Evolutionary conservation across 2,113 vertebrate genomes (phyloP), one percentile per base, ranked within the genome.

Genomic region (Siniperca knerii): DNA sequence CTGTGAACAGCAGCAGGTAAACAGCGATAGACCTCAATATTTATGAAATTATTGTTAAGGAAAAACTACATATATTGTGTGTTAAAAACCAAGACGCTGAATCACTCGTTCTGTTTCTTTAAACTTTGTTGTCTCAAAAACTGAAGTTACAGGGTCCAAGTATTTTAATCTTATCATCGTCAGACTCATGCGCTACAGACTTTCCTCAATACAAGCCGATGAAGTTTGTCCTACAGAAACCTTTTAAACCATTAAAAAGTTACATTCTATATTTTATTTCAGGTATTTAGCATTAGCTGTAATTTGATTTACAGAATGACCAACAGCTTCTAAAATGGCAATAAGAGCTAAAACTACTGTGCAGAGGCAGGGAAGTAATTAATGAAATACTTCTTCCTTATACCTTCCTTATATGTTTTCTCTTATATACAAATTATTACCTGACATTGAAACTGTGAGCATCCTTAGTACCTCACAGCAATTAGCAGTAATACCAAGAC

Each of bases 1-100:
- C 50, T 90, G 90, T n/a, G 71, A 93, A 42, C 85, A 90, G 42
- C 85, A 90, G 44, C 82, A 94, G 93, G 94, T 95, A 81, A 82
- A 69, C 4, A 6, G 1, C 21, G 21, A 46, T 60, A 48, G 1
- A 57, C 37, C 8, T 44, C 4, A 8, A 6, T 33, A 18, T 7
- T 6, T 6, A 68, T 46, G 1, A 20, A 7, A 61, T 68, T 4
- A 42, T 23, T 68, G 1, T 35, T 1, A 50, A 0, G 33, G 25
- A 64, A 52, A 76, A 35, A n/a, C 11, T 4, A 35, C 29, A 18
- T n/a, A 18, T n/a, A 50, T 35, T 37, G 23, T 44, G 37, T 44
- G 20, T 25, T 18, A 20, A 52, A 21, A 33, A 8, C 13, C 1
- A 35, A 29, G 16, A 55, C 20, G 20, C 13, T 5, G 35, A 65